Base-by-base conservation (phyloP, 1,140 invertebrate species). In the Polyergus mexicanus region DNA sequence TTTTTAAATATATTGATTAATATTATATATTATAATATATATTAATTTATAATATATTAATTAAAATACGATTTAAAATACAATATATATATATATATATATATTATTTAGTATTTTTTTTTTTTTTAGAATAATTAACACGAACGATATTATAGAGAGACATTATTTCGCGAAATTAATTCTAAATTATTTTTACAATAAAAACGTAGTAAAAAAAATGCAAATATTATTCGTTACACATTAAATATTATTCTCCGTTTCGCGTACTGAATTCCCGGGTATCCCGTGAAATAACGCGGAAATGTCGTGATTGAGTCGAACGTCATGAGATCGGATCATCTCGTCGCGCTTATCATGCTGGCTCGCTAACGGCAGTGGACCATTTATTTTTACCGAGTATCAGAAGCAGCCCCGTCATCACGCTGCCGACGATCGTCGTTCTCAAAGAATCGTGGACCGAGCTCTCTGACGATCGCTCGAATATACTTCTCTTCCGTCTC, bases 371-470 rank as follows among this genome's bases (percentile, higher is more conserved):
- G 68, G 68, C 78, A 19, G 66, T 69, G 68, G 68, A 69, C 78
- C 78, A 83, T 83, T 83, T 83, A 83, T 83, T 83, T 74, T 83
- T 71, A 58, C n/a, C 56, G 68, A 38, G 68, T 83, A 83, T 83
- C 78, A 83, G 78, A 83, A 83, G 68, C 78, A 83, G 78, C 68
- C 78, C 68, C 78, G 78, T 83, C 78, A 83, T 83, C 78, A 56
- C 78, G 78, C 78, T 60, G 47, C 65, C 80, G 72, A 84, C 60
- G 87, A 66, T 62, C 87, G 68, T 44, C 28, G 54, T 72, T 74
- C 78, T 83, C 78, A 74, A 83, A 83, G 78, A 51, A 83, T 32
- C 54, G 56, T 47, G 81, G 87, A 86, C 86, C 88, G 88, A 84
- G 77, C 19, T 60, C 68, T 25, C 54, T 25, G 78, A 62, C 85